Percentiles rank a stretch among this genome's conserved stretches.
Conservation (phyloP, 2,797 vertebrate genomes). For the Poecile montanus region DNA sequence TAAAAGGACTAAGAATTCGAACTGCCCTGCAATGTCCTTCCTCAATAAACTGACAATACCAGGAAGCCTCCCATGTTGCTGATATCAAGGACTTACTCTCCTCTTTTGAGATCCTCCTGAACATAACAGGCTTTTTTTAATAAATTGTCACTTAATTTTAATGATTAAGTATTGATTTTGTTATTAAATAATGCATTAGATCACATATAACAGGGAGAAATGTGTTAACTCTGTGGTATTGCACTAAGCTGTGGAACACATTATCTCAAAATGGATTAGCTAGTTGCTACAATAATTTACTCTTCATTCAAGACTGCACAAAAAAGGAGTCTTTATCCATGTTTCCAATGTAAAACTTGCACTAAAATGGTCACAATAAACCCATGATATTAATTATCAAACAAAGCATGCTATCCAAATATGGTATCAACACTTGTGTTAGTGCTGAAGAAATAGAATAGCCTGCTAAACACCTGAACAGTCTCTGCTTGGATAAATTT, state of each 20-base stretch:
- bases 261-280: background rate
- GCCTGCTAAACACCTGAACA: background rate
- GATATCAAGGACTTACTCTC: background rate
- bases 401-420: background rate
- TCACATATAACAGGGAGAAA: background rate
- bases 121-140: background rate
- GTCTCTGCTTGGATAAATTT: background rate
- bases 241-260: background rate
- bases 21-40: background rate
- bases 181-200: background rate
- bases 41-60: background rate
- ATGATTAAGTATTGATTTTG: background rate
- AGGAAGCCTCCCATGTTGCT: background rate
- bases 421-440: background rate
- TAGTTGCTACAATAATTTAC: background rate
- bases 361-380: background rate
- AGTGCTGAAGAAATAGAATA: background rate
- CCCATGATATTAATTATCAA: background rate
- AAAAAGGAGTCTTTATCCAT: background rate
- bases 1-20: background rate
- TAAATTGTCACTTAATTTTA: background rate
- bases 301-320: background rate
- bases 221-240: background rate
- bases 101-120: background rate
- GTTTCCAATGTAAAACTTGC: background rate